phyloP scores from a whole-genome alignment of 2,888 invertebrate genomes.

The Drosophila silvestris region DNA sequence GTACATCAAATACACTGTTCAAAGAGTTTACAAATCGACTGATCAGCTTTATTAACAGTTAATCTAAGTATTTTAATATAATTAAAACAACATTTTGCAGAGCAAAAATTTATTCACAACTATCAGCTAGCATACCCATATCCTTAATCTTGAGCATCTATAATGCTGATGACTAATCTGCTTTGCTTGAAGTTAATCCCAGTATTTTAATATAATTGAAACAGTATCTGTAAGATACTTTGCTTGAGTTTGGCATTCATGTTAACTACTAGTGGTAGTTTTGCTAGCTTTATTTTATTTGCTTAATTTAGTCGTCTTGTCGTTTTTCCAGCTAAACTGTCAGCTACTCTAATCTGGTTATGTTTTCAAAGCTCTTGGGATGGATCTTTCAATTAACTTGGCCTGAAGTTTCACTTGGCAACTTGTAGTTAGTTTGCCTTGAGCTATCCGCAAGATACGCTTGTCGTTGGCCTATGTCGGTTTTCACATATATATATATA shows the following conservation, averaged over 20 bases:
- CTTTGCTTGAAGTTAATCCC: not conserved
- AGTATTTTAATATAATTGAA: not conserved
- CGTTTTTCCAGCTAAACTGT: conserved; percentile 4
- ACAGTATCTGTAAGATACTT: not conserved
- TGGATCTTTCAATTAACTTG: conserved; percentile 54
- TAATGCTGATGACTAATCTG: not conserved
- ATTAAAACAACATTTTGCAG: no score
- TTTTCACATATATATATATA: conserved; percentile 13
- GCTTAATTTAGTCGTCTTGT: not conserved
- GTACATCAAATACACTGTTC: not conserved
- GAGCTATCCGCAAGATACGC: conserved; percentile 36
- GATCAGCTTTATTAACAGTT: no score
- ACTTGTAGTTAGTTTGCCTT: conserved; percentile 40
- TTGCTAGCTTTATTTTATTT: not conserved
- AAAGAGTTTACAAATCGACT: no score
- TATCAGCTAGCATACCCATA: not conserved
- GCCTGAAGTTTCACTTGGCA: conserved; percentile 43
- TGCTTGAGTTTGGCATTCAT: not conserved
- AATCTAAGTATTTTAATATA: no score
- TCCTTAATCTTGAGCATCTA: not conserved
- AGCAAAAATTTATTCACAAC: no score
- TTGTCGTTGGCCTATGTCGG: conserved; percentile 44
- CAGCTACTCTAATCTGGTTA: conserved; percentile 32
- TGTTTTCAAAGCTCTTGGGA: conserved; percentile 23
- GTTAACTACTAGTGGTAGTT: not conserved